Evolutionary conservation across 2,888 invertebrate genomes (phyloP).

Genomic region (Gisinianus flammeolus): DNA sequence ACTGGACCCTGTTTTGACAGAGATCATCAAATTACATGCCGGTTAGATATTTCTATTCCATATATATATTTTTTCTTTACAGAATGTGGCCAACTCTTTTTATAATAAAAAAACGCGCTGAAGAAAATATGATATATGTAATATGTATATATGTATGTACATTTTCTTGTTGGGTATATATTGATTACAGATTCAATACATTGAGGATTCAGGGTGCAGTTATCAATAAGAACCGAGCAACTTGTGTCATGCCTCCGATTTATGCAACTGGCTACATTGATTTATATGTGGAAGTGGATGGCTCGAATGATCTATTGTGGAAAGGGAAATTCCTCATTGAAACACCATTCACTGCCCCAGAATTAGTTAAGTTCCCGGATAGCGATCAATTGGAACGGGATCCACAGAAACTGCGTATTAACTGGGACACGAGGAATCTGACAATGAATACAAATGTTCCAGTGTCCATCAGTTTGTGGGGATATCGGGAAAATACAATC

Average conservation of each 20-base stretch:
- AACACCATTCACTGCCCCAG: conserved; percentile 85
- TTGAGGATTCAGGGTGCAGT: conserved; percentile 78
- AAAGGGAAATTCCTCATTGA: conserved; percentile 90
- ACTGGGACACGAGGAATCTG: conserved; percentile 85
- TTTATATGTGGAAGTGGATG: conserved; percentile 83
- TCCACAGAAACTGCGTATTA: conserved; percentile 77
- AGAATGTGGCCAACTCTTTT: too few species aligned
- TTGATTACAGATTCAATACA: conserved; percentile 78
- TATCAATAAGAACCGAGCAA: conserved; percentile 80
- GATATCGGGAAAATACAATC: conserved; percentile 84
- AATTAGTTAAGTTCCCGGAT: conserved; percentile 78
- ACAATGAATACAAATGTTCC: conserved; percentile 78
- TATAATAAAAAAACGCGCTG: too few species aligned
- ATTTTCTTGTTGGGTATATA: background rate
- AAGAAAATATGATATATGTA: background rate
- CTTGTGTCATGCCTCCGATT: conserved; percentile 86
- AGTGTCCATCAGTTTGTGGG: conserved; percentile 84
- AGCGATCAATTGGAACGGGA: conserved; percentile 74
- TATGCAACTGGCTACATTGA: conserved; percentile 87
- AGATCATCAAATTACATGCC: conserved; percentile 76
- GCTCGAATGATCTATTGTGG: conserved; percentile 79
- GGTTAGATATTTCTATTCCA: conserved; percentile 54
- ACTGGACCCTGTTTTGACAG: conserved; percentile 92
- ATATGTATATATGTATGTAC: too few species aligned
- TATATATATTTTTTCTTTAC: too few species aligned